A percentile compares a stretch with the other conserved stretches of the same genome.
phyloP scores from a whole-genome alignment of 2,113 vertebrate genomes.

The Clarias macrocephalus region DNA sequence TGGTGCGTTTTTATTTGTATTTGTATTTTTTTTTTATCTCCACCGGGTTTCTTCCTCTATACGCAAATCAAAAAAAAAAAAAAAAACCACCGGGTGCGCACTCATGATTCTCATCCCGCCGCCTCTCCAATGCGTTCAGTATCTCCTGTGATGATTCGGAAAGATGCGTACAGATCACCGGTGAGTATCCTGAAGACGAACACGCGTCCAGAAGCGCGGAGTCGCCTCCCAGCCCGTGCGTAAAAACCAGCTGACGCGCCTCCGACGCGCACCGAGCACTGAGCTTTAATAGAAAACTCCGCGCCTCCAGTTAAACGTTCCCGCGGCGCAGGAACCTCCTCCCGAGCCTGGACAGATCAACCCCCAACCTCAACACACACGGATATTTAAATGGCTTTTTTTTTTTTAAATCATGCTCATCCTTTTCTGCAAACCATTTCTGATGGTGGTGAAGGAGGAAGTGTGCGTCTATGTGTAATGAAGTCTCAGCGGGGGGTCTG shows the following conservation, averaged over 20 bases:
- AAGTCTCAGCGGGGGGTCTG: neutral
- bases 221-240: neutral
- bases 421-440: neutral
- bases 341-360: constrained; percentile 49
- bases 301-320: constrained; percentile 65
- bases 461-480: neutral
- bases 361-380: constrained; percentile 31
- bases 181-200: neutral
- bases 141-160: neutral
- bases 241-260: constrained; percentile 4
- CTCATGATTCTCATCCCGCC: neutral
- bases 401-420: constrained; percentile 43
- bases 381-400: constrained; percentile 50
- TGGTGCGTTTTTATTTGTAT: too few species aligned
- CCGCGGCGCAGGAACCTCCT: constrained; percentile 58
- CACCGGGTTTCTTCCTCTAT: neutral
- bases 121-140: neutral
- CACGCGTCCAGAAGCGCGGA: neutral
- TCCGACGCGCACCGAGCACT: constrained; percentile 1
- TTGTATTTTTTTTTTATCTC: neutral
- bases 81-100: neutral
- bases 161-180: neutral
- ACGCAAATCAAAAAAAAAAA: neutral
- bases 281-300: constrained; percentile 42
- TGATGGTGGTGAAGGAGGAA: neutral